phyloP scores from a whole-genome alignment of 1,140 invertebrate genomes.

The Zaprionus ghesquierei region DNA sequence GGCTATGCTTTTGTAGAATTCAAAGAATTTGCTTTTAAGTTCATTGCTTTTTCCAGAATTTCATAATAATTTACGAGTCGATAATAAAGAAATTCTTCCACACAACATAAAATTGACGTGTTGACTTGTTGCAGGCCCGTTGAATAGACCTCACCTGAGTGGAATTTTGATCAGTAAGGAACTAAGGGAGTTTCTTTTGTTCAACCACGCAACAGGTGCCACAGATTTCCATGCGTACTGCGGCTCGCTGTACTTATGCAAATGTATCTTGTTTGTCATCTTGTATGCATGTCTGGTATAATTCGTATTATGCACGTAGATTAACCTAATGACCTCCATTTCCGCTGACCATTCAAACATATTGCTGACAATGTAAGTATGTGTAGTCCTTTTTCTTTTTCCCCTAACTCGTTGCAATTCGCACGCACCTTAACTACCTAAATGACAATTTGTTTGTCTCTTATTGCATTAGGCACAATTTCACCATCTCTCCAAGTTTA shows the following conservation, averaged over 20 bases:
- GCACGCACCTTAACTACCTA: neutral
- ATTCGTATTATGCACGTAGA: neutral
- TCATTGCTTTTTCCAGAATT: neutral
- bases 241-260: too few species aligned
- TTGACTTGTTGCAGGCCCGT: neutral
- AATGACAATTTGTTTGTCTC: neutral
- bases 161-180: constrained; percentile 57
- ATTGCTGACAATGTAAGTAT: neutral
- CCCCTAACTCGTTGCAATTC: neutral
- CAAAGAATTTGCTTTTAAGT: neutral
- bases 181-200: constrained; percentile 4
- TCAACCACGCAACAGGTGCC: constrained; percentile 4
- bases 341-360: neutral
- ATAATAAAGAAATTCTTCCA: constrained; percentile 46
- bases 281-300: neutral
- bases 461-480: neutral
- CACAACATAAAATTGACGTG: constrained; percentile 52
- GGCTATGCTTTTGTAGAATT: neutral
- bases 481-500: neutral
- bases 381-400: neutral
- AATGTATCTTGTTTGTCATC: neutral
- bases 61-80: neutral
- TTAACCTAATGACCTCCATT: neutral
- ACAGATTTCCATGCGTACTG: neutral
- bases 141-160: constrained; percentile 31